Evolutionary conservation across 2,113 vertebrate species (phyloP).

Genomic region (Zapornia atra): DNA sequence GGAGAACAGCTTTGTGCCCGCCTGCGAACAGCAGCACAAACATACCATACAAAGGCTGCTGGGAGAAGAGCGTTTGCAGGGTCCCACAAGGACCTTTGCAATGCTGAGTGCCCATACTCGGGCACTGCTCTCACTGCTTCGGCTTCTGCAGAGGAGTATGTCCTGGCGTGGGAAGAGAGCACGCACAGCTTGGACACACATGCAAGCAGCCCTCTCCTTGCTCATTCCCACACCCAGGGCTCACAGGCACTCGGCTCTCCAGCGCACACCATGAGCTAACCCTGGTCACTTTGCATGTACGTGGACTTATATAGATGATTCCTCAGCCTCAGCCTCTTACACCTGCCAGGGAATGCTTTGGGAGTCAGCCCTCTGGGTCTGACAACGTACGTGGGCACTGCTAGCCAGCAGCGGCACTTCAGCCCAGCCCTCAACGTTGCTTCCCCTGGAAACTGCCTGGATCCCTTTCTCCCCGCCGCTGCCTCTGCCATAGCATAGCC

Average conservation of each 20-base stretch:
- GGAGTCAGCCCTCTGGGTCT: not conserved
- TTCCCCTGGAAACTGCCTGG: not conserved
- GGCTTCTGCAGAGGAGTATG: not conserved
- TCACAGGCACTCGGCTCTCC: rapidly evolving
- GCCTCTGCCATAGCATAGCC: rapidly evolving
- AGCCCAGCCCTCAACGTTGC: not conserved
- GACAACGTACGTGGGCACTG: rapidly evolving
- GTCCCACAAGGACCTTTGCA: not conserved
- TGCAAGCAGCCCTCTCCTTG: not conserved
- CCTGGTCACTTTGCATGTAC: rapidly evolving
- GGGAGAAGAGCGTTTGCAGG: not conserved
- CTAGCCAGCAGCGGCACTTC: not conserved
- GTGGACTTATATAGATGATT: not conserved
- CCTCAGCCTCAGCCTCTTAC: not conserved
- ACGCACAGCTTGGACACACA: rapidly evolving
- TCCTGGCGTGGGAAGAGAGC: not conserved
- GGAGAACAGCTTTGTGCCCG: constrained; percentile 6
- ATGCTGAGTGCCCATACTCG: not conserved
- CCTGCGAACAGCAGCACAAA: not conserved
- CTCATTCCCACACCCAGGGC: not conserved
- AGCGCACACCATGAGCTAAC: rapidly evolving
- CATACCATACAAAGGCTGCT: not conserved
- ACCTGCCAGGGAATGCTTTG: not conserved
- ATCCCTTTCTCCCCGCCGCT: not conserved
- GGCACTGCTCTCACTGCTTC: not conserved